These are phyloP conservation scores for Galerucella calmariensis DNA, from an alignment of 2,888 invertebrate genomes.

Conservation along the genomic window DNA sequence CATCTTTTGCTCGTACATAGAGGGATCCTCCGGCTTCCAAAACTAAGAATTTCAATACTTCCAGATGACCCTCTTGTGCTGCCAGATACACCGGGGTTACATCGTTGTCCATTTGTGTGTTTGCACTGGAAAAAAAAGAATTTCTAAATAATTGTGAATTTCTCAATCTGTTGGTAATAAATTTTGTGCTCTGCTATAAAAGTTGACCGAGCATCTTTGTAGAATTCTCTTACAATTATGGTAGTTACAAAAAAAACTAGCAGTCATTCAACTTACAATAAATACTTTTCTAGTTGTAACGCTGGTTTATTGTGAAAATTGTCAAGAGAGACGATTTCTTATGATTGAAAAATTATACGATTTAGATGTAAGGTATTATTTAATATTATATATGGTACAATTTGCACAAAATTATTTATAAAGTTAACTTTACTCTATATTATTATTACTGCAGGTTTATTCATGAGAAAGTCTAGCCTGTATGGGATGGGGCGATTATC, in stretches of 20 bases:
- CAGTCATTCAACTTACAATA: constrained; percentile 25
- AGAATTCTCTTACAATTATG: constrained; percentile 19
- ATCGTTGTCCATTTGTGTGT: constrained; percentile 92
- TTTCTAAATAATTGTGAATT: not conserved
- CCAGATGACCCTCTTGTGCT: constrained; percentile 88
- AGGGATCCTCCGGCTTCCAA: constrained; percentile 85
- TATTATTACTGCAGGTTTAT: no score
- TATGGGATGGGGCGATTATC: no score
- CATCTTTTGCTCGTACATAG: constrained; percentile 86
- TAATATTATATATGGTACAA: no score
- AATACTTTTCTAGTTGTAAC: constrained; percentile 11
- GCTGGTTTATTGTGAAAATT: constrained; percentile 9
- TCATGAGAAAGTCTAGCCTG: no score
- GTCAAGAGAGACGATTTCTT: not conserved
- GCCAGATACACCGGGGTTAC: constrained; percentile 91
- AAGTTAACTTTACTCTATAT: no score
- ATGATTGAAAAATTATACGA: no score
- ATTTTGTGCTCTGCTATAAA: constrained; percentile 13
- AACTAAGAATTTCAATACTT: constrained; percentile 86
- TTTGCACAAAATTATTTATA: no score
- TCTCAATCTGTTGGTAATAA: constrained; percentile 9
- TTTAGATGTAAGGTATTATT: no score
- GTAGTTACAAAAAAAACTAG: constrained; percentile 13
- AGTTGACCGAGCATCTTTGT: constrained; percentile 18
- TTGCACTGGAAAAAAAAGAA: constrained; percentile 73